Base-by-base conservation (phyloP, 2,797 vertebrate species). In the Pangasius djambal region DNA sequence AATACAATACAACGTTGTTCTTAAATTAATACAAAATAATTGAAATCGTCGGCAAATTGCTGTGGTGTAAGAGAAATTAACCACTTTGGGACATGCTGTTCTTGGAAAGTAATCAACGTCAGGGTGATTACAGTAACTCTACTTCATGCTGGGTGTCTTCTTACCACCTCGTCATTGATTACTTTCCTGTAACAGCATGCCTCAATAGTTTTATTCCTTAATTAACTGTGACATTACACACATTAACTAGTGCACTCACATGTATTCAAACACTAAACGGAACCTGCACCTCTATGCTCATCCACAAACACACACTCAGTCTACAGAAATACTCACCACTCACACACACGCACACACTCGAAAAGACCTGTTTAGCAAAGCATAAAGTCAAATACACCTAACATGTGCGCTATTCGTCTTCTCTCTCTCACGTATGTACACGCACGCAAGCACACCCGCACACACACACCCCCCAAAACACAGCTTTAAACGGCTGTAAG, bases 381-480 rank as follows among this genome's bases (percentile, higher is more conserved):
- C 75, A 52, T 55, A 55, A 55, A 79, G 50, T 52, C 48, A 34
- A 79, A 79, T 55, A 57, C 75, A 16, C 48, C 75, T 1, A 34
- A 34, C 50, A 57, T 57, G 50, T 57, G 77, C 6, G 7, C 52
- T 79, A 79, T 79, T 79, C 50, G 50, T 18, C 52, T 34, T 34
- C 77, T 57, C 77, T 9, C 50, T 18, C 28, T 7, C 13, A 55
- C 13, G 52, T 55, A 28, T 13, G 6, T 28, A 5, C 13, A n/a
- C 5, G 1, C 44, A 9, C 25, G 6, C 74, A 48, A 20, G 6
- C 69, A 74, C 37, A 18, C 44, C 0, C 5, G 7, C 70, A 44
- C 40, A 48, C 72, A 44, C 72, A 44, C 72, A 75, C 72, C 48
- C 40, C n/a, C 74, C 12, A 59, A 40, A 77, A 77, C 75, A 79